phyloP scores from a whole-genome alignment of 1,140 invertebrate species.

The Teleopsis dalmanni region DNA sequence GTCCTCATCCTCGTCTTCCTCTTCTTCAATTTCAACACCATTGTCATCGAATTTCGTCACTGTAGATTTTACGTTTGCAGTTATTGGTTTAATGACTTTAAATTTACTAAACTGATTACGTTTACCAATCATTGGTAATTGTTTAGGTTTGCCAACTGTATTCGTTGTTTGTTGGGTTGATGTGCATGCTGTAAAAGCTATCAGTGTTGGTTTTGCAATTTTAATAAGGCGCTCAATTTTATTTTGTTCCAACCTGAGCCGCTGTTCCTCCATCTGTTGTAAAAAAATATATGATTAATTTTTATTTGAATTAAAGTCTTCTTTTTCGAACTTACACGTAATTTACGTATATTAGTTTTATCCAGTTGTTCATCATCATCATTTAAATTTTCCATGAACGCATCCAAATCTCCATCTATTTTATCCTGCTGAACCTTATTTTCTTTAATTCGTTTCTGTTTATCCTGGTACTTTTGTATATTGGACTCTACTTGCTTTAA shows the following conservation, averaged over 20 bases:
- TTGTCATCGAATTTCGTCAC: conserved; percentile 9
- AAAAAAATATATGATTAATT: conserved; percentile 4
- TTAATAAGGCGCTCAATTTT: conserved; percentile 65
- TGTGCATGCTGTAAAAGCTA: conserved; percentile 47
- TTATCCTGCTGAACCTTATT: conserved; percentile 19
- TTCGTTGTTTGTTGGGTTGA: conserved; percentile 33
- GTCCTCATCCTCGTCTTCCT: conserved; percentile 42
- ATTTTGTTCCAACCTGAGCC: conserved; percentile 61
- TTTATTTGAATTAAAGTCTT: background rate
- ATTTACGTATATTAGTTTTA: conserved; percentile 47
- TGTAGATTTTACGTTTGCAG: too few relatives aligned
- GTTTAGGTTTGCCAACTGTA: conserved; percentile 17
- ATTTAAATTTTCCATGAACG: conserved; percentile 61
- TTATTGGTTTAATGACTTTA: conserved; percentile 17
- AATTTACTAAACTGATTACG: conserved; percentile 42
- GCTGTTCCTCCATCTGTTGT: conserved; percentile 54
- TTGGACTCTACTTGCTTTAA: conserved; percentile 54
- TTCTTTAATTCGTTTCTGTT: conserved; percentile 24
- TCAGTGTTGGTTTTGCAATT: conserved; percentile 69
- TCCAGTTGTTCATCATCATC: conserved; percentile 41
- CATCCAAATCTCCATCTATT: conserved; percentile 58
- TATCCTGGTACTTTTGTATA: conserved; percentile 48
- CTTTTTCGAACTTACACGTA: conserved; percentile 45
- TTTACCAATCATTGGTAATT: conserved; percentile 40
- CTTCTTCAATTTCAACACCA: conserved; percentile 33